These are phyloP conservation scores for Machaerirhynchus nigripectus DNA, from an alignment of 2,113 vertebrate genomes.

Conservation along the genomic window DNA sequence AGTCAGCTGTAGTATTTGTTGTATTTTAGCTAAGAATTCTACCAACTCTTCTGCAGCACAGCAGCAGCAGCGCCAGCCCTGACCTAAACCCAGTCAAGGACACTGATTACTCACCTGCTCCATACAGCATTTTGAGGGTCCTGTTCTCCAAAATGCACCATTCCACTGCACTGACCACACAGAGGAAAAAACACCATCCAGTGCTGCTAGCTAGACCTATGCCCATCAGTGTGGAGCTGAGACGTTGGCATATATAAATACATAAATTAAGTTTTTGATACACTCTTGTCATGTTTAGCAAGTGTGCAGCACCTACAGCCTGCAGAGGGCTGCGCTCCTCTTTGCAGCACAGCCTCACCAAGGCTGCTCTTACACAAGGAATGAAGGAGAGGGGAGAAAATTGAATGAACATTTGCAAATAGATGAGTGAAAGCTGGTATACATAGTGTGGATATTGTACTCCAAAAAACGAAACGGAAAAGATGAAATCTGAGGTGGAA, in stretches of 20 bases:
- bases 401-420: background rate
- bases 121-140: background rate
- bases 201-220: background rate
- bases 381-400: background rate
- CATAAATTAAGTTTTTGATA: background rate
- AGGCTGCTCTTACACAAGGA: background rate
- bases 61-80: background rate
- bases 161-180: background rate
- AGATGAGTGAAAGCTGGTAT: background rate
- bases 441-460: background rate
- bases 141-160: rapidly evolving
- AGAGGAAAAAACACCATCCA: background rate
- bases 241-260: background rate
- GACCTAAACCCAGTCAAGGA: background rate
- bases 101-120: background rate
- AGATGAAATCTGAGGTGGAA: background rate
- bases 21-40: background rate
- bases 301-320: background rate
- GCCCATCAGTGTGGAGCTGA: background rate
- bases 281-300: background rate
- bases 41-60: background rate
- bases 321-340: background rate
- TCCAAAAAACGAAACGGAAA: background rate
- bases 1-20: background rate
- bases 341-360: background rate